These are phyloP conservation scores for Tangara arthus DNA, from an alignment of 2,797 vertebrate genomes.

Conservation along the genomic window DNA sequence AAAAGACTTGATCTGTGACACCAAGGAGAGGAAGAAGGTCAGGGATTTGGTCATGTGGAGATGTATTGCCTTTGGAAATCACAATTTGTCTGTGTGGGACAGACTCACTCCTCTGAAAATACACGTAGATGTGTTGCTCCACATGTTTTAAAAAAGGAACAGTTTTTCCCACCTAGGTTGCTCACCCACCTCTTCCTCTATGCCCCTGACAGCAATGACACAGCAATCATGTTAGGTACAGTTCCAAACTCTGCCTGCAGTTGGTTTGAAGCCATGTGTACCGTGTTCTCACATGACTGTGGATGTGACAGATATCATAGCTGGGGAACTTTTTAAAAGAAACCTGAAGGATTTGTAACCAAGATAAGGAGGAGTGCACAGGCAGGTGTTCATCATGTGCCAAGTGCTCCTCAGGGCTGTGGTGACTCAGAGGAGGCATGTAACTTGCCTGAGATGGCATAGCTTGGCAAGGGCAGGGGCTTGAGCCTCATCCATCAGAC, in stretches of 20 bases:
- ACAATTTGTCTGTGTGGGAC: not conserved
- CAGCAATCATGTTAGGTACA: not conserved
- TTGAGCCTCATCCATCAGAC: not conserved
- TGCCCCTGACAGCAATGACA: not conserved
- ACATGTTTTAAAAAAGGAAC: not conserved
- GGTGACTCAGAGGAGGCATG: not conserved
- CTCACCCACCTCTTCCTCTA: not conserved
- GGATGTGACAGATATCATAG: not conserved
- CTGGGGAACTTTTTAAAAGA: not conserved
- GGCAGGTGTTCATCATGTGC: not conserved
- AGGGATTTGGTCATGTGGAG: not conserved
- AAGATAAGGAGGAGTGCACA: not conserved
- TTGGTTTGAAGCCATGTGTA: not conserved
- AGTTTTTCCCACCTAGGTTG: not conserved
- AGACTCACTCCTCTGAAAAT: not conserved
- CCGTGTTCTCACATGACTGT: not conserved
- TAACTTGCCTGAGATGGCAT: not conserved
- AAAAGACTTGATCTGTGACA: not conserved
- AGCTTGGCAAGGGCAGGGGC: not conserved
- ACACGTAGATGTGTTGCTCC: not conserved
- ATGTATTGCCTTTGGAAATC: no score
- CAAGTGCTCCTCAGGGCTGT: not conserved
- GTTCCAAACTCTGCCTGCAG: not conserved
- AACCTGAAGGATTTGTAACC: not conserved
- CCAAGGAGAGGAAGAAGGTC: not conserved